Conservation (phyloP, 2,113 vertebrate species). For the Delphinapterus leucas region DNA sequence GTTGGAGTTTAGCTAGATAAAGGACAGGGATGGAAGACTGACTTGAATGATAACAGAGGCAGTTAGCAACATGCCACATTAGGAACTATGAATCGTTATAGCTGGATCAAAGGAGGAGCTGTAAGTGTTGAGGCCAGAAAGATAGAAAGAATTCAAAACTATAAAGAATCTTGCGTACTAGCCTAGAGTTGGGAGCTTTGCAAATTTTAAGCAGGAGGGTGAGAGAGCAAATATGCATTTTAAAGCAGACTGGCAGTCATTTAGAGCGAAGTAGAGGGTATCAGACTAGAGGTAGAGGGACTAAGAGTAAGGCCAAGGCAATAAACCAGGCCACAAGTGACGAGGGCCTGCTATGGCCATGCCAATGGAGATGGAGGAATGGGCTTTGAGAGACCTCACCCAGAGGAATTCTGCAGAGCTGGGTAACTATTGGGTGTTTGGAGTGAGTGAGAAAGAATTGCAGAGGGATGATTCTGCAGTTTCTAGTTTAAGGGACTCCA, state of each 20-base stretch:
- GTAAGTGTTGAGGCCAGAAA: neutral
- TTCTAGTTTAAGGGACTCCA: neutral
- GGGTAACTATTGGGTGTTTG: neutral
- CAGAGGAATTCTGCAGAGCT: neutral
- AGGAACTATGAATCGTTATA: neutral
- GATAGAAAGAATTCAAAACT: neutral
- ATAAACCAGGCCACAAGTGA: rapidly evolving
- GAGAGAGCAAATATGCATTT: neutral
- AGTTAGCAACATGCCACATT: neutral
- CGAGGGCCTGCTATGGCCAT: neutral
- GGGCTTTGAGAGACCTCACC: neutral
- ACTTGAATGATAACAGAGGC: neutral
- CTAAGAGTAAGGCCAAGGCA: neutral
- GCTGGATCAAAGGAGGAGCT: neutral
- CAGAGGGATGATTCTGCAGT: neutral
- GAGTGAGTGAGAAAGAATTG: neutral
- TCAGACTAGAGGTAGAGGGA: neutral
- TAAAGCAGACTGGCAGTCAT: neutral
- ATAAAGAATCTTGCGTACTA: neutral
- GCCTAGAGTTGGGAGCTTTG: too few relatives aligned
- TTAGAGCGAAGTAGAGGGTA: neutral
- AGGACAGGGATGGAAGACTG: neutral
- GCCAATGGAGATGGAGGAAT: too few relatives aligned
- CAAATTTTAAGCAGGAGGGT: neutral
- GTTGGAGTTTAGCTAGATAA: neutral